Evolutionary conservation across 2,113 vertebrate species (phyloP).

Genomic region (Mohoua ochrocephala): DNA sequence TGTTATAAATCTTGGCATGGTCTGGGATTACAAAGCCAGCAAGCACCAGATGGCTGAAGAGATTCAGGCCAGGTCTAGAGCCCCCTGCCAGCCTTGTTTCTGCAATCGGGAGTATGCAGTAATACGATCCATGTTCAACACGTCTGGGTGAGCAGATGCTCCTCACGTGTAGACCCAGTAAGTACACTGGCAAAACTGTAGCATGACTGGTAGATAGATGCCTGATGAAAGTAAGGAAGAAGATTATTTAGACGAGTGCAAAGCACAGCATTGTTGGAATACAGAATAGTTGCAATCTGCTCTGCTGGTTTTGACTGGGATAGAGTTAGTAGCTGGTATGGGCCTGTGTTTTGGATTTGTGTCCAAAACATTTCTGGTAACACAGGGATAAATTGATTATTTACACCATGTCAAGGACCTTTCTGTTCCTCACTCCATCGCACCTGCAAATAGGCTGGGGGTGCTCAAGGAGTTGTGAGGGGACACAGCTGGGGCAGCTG

Average conservation of each 20-base stretch:
- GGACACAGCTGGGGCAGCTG: neutral
- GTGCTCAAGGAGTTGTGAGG: neutral
- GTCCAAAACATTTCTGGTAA: neutral
- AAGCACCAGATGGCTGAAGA: constrained; percentile 26
- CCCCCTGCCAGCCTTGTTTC: neutral
- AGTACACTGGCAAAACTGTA: neutral
- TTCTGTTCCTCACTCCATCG: rapidly evolving
- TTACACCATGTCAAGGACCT: neutral
- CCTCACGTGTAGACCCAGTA: neutral
- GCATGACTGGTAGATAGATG: neutral
- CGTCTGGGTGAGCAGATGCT: neutral
- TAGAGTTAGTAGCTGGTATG: neutral
- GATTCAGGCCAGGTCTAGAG: constrained; percentile 14
- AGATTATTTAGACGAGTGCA: neutral
- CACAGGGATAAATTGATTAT: neutral
- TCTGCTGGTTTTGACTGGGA: neutral
- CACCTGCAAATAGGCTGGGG: neutral
- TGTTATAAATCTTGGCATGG: constrained; percentile 13
- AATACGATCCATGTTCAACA: neutral
- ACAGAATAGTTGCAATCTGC: neutral
- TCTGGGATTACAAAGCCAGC: neutral
- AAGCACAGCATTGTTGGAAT: neutral
- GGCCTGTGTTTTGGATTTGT: neutral
- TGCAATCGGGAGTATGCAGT: neutral
- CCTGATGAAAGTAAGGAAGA: neutral